Evolutionary conservation across 2,797 vertebrate species (phyloP), one percentile per base, ranked within the genome.

Genomic region (Lepidocolaptes lacrymiger): DNA sequence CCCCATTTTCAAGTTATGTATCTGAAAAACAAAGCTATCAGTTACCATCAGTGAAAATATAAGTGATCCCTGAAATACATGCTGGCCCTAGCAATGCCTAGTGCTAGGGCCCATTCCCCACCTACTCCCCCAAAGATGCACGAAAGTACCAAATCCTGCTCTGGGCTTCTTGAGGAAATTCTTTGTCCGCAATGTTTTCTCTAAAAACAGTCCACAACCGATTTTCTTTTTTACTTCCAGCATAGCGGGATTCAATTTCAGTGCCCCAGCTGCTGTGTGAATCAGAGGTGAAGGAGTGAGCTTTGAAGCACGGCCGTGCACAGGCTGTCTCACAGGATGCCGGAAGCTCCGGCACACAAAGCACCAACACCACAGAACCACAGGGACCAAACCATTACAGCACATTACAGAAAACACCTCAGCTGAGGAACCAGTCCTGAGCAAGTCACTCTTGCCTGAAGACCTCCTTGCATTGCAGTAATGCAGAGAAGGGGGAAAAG

Each of bases 81-180:
- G 21, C 34, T 73, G 75, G 75, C 58, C 62, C 56, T 58, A 44
- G 2, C 13, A 91, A 91, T 4, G 10, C 39, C 56, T 4, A 1
- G 23, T 39, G 46, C 41, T 46, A 46, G 44, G 44, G 44, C 44
- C 44, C 44, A 46, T 22, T 46, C 44, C 11, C 8, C 0, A 5
- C 39, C 39, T 8, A 5, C 26, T 79, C 36, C 49, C 32, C 21
- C 28, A 74, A 36, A 67, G 61, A 56, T 21, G 18, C 23, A 85
- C 8, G 6, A 58, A 98, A 97, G 87, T 88, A 92, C 55, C 58
- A 94, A 96, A 82, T 93, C 67, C 89, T 92, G n/a, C 26, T 68
- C 59, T 39, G 58, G 4, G 7, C 9, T 95, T 88, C 91, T 95
- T 91, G 63, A 96, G 95, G 96, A 97, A 97, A 97, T 91, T 94